Conservation (phyloP, 2,888 invertebrate species). For the Apomyelois bistriatella region DNA sequence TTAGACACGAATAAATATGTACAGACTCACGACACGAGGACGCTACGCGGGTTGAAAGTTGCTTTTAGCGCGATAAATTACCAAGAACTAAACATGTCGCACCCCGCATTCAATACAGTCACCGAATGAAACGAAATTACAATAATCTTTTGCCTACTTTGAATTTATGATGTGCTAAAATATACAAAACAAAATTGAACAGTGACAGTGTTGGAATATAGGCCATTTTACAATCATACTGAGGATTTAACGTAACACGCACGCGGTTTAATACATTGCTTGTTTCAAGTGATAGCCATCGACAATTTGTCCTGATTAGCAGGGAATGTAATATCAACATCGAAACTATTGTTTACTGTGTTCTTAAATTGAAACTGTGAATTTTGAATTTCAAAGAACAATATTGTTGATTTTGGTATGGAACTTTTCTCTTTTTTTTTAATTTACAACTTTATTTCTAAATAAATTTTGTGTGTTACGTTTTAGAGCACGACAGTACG, state of each 20-base stretch:
- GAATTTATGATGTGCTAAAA: background rate
- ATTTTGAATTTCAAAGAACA: background rate
- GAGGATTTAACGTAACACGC: background rate
- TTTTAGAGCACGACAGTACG: too few relatives aligned
- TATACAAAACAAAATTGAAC: background rate
- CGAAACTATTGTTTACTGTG: background rate
- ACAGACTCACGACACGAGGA: slow-evolving; percentile 29
- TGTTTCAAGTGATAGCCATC: background rate
- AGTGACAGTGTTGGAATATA: background rate
- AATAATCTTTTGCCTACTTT: background rate
- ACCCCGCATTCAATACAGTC: background rate
- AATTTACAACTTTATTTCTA: background rate
- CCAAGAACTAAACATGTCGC: background rate
- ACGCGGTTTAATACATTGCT: background rate
- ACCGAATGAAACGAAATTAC: background rate
- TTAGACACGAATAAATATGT: slow-evolving; percentile 49
- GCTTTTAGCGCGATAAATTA: background rate
- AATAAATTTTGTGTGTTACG: background rate
- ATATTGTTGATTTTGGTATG: too few relatives aligned
- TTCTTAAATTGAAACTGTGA: too few relatives aligned
- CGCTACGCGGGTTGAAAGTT: background rate
- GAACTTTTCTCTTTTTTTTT: too few relatives aligned
- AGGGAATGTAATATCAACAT: background rate
- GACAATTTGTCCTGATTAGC: background rate
- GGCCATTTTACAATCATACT: background rate